A percentile compares a stretch with the other conserved stretches of the same genome.
Conservation (phyloP, 2,113 vertebrate genomes). For the Anseranas semipalmata region DNA sequence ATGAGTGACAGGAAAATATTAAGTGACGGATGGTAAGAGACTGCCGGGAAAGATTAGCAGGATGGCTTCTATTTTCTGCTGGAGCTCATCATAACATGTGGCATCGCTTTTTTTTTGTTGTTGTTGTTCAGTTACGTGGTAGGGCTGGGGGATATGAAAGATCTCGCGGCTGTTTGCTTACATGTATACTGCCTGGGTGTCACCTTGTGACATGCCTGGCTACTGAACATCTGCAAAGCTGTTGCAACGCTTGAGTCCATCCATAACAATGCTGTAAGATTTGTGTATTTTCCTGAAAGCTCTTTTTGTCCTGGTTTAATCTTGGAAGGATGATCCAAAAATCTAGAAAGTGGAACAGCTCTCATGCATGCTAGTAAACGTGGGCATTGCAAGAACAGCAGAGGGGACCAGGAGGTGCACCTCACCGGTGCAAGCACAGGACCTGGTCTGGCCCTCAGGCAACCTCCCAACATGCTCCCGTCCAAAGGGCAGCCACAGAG, state of each 20-base stretch:
- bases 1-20: neutral
- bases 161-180: neutral
- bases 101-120: neutral
- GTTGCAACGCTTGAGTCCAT: neutral
- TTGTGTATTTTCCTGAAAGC: neutral
- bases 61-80: neutral
- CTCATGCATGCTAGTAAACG: neutral
- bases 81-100: neutral
- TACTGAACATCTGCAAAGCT: neutral
- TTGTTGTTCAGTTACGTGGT: neutral
- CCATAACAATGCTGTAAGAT: neutral
- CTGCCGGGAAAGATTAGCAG: neutral
- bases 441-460: too few relatives aligned
- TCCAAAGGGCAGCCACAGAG: neutral
- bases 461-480: fast-evolving
- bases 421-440: neutral
- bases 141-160: neutral
- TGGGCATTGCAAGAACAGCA: neutral
- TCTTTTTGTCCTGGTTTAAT: neutral
- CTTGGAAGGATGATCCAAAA: neutral
- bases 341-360: neutral
- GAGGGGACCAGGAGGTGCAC: neutral
- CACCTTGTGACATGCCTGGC: neutral
- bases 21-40: neutral
- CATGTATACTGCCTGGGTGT: neutral